Evolutionary conservation across 2,113 vertebrate genomes (phyloP).

Genomic region (Hyperopisus bebe): DNA sequence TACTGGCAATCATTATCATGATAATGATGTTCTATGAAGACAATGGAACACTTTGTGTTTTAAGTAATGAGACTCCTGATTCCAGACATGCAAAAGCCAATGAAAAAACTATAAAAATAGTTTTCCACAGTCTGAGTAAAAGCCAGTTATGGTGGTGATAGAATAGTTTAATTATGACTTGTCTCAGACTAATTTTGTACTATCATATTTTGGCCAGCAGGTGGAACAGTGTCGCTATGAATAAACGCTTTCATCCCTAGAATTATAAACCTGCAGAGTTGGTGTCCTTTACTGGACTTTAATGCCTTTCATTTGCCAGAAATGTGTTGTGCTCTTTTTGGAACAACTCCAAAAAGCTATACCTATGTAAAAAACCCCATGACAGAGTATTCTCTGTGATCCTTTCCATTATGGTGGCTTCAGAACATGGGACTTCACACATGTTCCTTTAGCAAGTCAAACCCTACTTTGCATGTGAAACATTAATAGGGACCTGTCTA

Average conservation of each 20-base stretch:
- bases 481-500: neutral
- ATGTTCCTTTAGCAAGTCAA: neutral
- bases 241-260: neutral
- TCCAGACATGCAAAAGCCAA: neutral
- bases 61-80: neutral
- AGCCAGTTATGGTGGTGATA: neutral
- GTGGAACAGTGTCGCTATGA: neutral
- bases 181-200: neutral
- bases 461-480: neutral
- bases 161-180: neutral
- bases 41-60: neutral
- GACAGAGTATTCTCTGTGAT: neutral
- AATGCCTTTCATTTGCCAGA: neutral
- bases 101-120: neutral
- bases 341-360: neutral
- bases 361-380: neutral
- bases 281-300: neutral
- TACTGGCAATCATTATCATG: neutral
- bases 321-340: neutral
- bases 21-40: neutral
- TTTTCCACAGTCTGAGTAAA: neutral
- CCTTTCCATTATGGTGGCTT: neutral
- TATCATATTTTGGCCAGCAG: slow-evolving; percentile 9
- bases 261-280: neutral
- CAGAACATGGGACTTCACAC: neutral